Percentiles rank a stretch among this genome's conserved stretches.
phyloP scores from a whole-genome alignment of 2,888 invertebrate species.

The Marronus borbonicus region DNA sequence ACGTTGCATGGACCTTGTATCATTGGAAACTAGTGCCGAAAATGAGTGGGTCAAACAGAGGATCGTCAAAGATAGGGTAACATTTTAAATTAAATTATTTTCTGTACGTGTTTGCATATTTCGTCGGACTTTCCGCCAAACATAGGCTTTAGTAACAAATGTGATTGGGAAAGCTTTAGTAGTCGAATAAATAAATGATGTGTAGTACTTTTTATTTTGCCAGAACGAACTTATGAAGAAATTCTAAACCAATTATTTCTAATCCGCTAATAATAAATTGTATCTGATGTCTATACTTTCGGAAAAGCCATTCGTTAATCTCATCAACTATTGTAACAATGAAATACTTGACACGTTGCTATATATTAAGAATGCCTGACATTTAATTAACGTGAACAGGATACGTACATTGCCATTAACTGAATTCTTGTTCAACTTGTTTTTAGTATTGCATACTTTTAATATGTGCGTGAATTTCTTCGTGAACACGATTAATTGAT shows the following conservation, averaged over 20 bases:
- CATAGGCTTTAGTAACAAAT: no score
- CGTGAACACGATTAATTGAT: neutral
- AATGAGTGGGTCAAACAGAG: slow-evolving; percentile 90
- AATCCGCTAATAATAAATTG: neutral
- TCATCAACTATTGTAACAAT: slow-evolving; percentile 14
- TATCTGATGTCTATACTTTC: neutral
- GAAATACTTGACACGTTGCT: slow-evolving; percentile 7
- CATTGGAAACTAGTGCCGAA: slow-evolving; percentile 88
- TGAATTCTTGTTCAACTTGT: slow-evolving; percentile 1
- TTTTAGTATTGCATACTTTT: neutral
- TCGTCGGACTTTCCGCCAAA: no score
- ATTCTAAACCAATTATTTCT: slow-evolving; percentile 8
- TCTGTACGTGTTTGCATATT: no score
- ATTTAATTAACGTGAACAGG: slow-evolving; percentile 25
- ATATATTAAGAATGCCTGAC: slow-evolving; percentile 3
- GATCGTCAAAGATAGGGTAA: slow-evolving; percentile 84
- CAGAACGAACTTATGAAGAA: neutral
- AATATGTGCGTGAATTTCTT: neutral
- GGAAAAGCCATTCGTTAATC: slow-evolving; percentile 5
- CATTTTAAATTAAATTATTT: neutral
- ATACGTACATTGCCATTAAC: neutral
- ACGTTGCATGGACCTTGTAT: slow-evolving; percentile 92
- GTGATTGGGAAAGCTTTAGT: no score
- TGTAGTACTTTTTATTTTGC: neutral
- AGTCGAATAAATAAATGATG: no score